Percentiles rank a stretch among this genome's conserved stretches.
Conservation (phyloP, 2,797 vertebrate species). For the Potorous gilbertii region DNA sequence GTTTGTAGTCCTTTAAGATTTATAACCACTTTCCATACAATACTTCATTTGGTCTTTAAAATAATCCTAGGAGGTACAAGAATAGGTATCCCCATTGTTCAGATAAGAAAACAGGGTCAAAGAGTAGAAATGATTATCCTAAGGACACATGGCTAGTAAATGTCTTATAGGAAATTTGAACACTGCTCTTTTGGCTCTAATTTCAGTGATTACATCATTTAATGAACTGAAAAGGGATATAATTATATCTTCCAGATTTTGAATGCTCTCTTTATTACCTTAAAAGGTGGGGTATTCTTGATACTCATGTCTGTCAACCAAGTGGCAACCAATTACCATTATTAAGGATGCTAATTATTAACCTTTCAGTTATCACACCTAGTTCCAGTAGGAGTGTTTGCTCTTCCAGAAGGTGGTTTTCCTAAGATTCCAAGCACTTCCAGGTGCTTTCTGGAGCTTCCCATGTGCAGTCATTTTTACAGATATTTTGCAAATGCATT, state of each 20-base stretch:
- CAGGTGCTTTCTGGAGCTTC: conserved; percentile 70
- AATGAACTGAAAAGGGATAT: not conserved
- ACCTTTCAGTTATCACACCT: conserved; percentile 39
- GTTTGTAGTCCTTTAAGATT: not conserved
- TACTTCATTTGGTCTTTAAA: not conserved
- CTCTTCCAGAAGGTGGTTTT: conserved; percentile 63
- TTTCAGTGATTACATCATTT: not conserved
- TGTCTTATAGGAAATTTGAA: not conserved
- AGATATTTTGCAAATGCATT: conserved; percentile 75
- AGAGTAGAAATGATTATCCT: not conserved
- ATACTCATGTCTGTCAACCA: conserved; percentile 9
- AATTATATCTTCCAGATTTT: conserved; percentile 1
- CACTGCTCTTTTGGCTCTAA: not conserved
- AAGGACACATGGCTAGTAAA: not conserved
- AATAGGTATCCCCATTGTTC: not conserved
- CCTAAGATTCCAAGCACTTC: conserved; percentile 63
- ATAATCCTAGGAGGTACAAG: not conserved
- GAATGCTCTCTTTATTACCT: not conserved
- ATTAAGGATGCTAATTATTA: conserved; percentile 59
- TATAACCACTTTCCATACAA: not conserved
- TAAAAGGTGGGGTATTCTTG: not conserved
- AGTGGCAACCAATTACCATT: too few relatives aligned
- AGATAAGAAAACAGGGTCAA: not conserved
- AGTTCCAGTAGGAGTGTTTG: conserved; percentile 47
- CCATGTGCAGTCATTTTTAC: conserved; percentile 58